Evolutionary conservation across 2,888 invertebrate species (phyloP).

Genomic region (Brenthis daphne): DNA sequence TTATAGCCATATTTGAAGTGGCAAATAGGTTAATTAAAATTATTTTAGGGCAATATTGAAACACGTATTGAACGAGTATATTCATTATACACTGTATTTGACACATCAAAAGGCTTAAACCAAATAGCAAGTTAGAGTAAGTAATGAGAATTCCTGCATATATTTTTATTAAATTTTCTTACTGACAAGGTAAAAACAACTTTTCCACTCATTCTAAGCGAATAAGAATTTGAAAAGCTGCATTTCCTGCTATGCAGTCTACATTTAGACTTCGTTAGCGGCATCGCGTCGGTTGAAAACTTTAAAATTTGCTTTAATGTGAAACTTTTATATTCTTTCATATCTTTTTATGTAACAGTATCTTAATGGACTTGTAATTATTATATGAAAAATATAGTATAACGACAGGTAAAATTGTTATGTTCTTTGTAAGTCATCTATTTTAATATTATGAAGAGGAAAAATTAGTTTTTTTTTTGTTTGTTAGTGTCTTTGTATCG

Average conservation of each 20-base stretch:
- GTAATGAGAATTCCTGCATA: slow-evolving; percentile 15
- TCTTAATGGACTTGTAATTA: too few relatives aligned
- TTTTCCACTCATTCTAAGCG: slow-evolving; percentile 27
- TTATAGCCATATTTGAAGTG: too few relatives aligned
- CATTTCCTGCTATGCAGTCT: slow-evolving; percentile 13
- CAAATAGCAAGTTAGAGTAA: slow-evolving; percentile 14
- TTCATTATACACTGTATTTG: too few relatives aligned
- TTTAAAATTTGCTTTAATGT: slow-evolving; percentile 1
- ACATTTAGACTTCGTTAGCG: slow-evolving; percentile 21
- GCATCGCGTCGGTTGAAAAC: slow-evolving; percentile 5
- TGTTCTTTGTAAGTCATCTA: too few relatives aligned
- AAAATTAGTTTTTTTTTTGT: too few relatives aligned
- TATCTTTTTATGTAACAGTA: neutral
- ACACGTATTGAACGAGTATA: too few relatives aligned
- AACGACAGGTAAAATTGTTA: too few relatives aligned
- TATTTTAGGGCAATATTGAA: too few relatives aligned
- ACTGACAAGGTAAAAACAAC: slow-evolving; percentile 7
- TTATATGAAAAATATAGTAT: too few relatives aligned
- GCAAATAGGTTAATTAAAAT: too few relatives aligned
- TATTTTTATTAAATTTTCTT: slow-evolving; percentile 28
- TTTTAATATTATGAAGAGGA: too few relatives aligned
- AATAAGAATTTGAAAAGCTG: slow-evolving; percentile 22
- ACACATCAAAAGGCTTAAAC: neutral
- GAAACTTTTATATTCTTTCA: neutral
- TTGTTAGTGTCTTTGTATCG: too few relatives aligned